Base-by-base conservation (phyloP, 2,113 vertebrate genomes). In the Tringa solitaria region DNA sequence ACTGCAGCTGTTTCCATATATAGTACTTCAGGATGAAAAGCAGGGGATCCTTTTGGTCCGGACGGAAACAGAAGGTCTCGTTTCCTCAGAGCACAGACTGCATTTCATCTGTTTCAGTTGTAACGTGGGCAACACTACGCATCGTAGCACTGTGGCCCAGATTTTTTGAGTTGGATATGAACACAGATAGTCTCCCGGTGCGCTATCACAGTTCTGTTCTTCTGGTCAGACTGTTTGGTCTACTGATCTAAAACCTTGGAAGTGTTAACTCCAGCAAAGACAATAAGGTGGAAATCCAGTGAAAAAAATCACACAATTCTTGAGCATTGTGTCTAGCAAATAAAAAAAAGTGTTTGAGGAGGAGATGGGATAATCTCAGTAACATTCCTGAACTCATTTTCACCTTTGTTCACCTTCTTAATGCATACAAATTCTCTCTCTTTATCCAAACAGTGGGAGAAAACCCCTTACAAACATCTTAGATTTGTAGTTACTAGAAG, bases 1-100 rank as follows among this genome's bases (percentile, higher is more conserved):
- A 73, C 32, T 60, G 75, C 4, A 80, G 37, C 51, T 88, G 37
- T 56, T 96, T 80, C 90, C 41, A 65, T 45, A 79, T 76, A 46
- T 78, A 89, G 74, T 9, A 20, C 45, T 53, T 50, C 48, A 68
- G 88, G 90, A 86, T 24, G 26, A 80, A 67, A 90, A 74, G 75
- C 60, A 91, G 75, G 67, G 46, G 26, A 53, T 76, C 46, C 16
- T 79, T 83, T 76, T 72, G 50, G 57, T 79, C 30, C 7, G 1
- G 61, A 32, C 57, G 61, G 81, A 68, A 93, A 45, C 59, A 76
- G 83, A 19, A 85, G 67, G 70, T 88, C 75, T 86, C 68, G 27
- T 83, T 91, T 96, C 85, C 93, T 86, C 67, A 46, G 50, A 86
- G 26, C 75, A 79, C 78, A 90, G 82, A 23, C 57, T 90, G n/a